phyloP scores from a whole-genome alignment of 2,113 vertebrate species.

The Myiagra hebetior region DNA sequence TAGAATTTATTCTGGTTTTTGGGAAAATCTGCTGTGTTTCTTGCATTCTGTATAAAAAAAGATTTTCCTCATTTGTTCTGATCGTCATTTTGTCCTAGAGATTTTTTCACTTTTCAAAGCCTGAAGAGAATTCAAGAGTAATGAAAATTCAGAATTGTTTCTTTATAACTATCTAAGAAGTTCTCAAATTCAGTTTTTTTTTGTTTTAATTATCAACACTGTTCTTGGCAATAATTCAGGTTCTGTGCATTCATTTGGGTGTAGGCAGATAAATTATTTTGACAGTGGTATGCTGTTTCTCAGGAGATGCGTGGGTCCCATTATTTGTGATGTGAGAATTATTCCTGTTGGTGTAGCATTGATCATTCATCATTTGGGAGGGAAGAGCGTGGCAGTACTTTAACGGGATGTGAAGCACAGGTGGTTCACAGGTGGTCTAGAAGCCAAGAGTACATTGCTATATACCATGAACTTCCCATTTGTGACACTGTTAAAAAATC shows the following conservation, averaged over 20 bases:
- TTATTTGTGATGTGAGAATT: slow-evolving; percentile 13
- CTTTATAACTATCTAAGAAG: not conserved
- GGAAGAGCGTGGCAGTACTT: not conserved
- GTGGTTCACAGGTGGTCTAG: not conserved
- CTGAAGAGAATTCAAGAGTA: not conserved
- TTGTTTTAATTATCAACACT: not conserved
- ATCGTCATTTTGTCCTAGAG: not conserved
- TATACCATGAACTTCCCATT: not conserved
- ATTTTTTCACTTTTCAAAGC: not conserved
- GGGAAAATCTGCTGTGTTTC: not conserved
- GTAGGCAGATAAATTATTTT: slow-evolving; percentile 35
- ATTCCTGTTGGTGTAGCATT: not conserved
- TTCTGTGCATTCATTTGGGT: not conserved
- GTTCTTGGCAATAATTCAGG: not conserved
- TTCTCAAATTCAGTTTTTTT: not conserved
- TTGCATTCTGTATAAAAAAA: not conserved
- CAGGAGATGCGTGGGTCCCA: not conserved
- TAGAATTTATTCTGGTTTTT: not conserved
- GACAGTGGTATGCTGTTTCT: slow-evolving; percentile 13
- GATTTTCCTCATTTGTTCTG: not conserved
- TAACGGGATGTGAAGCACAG: not conserved
- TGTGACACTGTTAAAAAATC: not conserved
- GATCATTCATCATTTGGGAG: not conserved
- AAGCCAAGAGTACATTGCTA: not conserved
- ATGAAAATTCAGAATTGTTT: not conserved